These are phyloP conservation scores for Drosophila phalerata DNA, from an alignment of 2,888 invertebrate species.

Conservation along the genomic window DNA sequence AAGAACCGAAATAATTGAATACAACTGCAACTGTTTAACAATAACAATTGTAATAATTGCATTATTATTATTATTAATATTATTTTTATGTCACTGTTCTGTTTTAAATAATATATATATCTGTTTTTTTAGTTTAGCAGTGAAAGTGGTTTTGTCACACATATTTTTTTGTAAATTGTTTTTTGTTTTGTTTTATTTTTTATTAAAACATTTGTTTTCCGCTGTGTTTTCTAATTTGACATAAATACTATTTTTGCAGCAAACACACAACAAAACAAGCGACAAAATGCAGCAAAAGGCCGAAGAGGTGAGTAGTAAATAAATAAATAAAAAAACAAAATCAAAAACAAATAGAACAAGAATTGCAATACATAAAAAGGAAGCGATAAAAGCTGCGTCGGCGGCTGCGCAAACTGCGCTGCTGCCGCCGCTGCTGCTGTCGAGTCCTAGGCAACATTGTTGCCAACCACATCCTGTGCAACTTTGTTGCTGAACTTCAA, in stretches of 20 bases:
- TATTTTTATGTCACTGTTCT: constrained; percentile 35
- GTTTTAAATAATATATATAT: no score
- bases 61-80: constrained; percentile 29
- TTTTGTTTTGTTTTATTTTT: constrained; percentile 27
- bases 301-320: constrained; percentile 67
- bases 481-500: constrained; percentile 42
- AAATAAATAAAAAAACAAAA: neutral
- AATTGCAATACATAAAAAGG: neutral
- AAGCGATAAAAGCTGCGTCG: constrained; percentile 5
- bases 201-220: constrained; percentile 27
- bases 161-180: constrained; percentile 30
- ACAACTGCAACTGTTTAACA: constrained; percentile 38
- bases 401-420: constrained; percentile 4
- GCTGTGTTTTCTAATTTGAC: constrained; percentile 44
- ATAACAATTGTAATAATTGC: constrained; percentile 53
- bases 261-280: constrained; percentile 14
- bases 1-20: no score
- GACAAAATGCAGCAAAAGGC: constrained; percentile 70
- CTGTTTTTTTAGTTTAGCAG: constrained; percentile 18
- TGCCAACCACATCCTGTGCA: constrained; percentile 38
- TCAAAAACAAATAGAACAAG: neutral
- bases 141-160: constrained; percentile 51
- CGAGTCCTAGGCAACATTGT: constrained; percentile 35
- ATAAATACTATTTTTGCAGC: constrained; percentile 47
- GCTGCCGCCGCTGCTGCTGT: constrained; percentile 10